Evolutionary conservation across 1,140 invertebrate species (phyloP).

Genomic region (Halesus radiatus): DNA sequence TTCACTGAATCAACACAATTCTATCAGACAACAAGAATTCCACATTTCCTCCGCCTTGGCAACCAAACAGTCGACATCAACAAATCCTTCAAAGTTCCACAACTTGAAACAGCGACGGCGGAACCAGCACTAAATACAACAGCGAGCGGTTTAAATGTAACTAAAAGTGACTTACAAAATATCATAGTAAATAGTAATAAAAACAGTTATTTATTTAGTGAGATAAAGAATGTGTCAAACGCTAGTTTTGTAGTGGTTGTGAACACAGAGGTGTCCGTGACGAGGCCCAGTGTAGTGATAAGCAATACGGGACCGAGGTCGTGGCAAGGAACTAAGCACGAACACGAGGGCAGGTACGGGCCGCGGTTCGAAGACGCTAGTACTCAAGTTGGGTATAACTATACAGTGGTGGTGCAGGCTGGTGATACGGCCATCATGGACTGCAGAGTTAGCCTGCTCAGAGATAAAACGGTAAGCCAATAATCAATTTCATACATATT

Average conservation of each 20-base stretch:
- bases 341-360: conserved; percentile 75
- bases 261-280: conserved; percentile 8
- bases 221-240: conserved; percentile 18
- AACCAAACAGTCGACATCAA: conserved; percentile 69
- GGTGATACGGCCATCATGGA: conserved; percentile 85
- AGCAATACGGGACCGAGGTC: conserved; percentile 25
- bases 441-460: conserved; percentile 85
- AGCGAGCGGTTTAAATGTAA: conserved; percentile 35
- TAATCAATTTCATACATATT: neutral
- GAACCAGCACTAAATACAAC: conserved; percentile 20
- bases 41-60: conserved; percentile 65
- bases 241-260: conserved; percentile 39
- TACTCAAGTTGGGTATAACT: conserved; percentile 69
- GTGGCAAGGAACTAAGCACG: conserved; percentile 66
- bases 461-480: conserved; percentile 86
- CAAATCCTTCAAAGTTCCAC: conserved; percentile 68
- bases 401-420: conserved; percentile 83
- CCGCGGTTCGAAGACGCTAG: conserved; percentile 76
- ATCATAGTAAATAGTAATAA: conserved; percentile 28
- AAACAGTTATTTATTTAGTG: conserved; percentile 21
- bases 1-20: neutral
- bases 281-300: conserved; percentile 21
- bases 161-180: conserved; percentile 57
- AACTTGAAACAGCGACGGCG: conserved; percentile 53
- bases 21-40: conserved; percentile 47